Evolutionary conservation across 1,140 invertebrate species (phyloP).

Genomic region (Dendroctonus valens): DNA sequence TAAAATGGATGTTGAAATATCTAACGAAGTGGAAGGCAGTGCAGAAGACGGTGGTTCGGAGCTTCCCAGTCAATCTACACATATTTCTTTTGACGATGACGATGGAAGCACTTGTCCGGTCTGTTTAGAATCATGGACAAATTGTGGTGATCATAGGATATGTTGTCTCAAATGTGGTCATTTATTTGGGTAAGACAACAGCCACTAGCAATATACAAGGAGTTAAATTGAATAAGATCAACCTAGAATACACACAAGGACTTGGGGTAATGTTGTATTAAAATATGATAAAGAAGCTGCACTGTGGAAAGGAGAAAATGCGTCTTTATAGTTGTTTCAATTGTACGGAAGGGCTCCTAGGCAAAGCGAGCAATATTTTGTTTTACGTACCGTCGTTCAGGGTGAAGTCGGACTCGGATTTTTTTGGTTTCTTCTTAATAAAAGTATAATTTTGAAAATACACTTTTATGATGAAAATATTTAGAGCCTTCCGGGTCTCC

Average conservation of each 20-base stretch:
- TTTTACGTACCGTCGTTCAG: too few species aligned
- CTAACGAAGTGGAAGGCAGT: not conserved
- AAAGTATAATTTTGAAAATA: too few species aligned
- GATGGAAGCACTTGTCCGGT: slow-evolving; percentile 78
- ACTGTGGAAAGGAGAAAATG: not conserved
- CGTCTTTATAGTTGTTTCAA: not conserved
- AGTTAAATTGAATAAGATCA: not conserved
- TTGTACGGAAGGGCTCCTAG: not conserved
- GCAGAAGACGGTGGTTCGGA: not conserved
- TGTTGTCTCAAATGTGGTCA: slow-evolving; percentile 86
- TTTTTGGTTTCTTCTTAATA: too few species aligned
- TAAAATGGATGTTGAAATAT: not conserved
- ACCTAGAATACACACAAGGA: too few species aligned
- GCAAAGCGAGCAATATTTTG: too few species aligned
- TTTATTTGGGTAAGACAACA: slow-evolving; percentile 71
- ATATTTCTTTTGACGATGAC: slow-evolving; percentile 41
- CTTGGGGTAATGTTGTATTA: too few species aligned
- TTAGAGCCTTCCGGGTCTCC: too few species aligned
- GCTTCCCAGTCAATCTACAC: not conserved
- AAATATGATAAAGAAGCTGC: not conserved
- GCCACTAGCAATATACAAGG: not conserved
- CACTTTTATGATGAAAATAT: too few species aligned
- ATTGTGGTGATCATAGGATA: slow-evolving; percentile 79
- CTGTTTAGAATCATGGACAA: slow-evolving; percentile 84
- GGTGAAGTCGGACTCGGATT: too few species aligned